phyloP scores from a whole-genome alignment of 92 coral and sea anemone genomes.

The Epizoanthus stellaris region DNA sequence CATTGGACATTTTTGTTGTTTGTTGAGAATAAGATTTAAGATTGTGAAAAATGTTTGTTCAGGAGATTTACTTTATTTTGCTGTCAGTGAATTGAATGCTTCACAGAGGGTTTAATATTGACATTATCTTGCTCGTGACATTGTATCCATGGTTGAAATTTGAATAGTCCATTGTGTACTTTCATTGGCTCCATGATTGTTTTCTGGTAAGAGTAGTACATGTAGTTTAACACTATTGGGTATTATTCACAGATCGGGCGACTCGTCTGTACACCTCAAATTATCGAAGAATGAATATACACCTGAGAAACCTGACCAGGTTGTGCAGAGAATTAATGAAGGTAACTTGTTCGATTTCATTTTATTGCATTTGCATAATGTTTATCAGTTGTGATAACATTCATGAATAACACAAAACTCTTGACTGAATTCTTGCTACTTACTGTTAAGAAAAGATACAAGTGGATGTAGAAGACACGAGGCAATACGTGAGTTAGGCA shows the following conservation, averaged over 20 bases:
- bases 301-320: conserved; percentile 76
- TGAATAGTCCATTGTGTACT: too few species aligned
- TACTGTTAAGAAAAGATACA: too few species aligned
- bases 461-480: too few species aligned
- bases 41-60: background rate
- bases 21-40: background rate
- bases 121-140: background rate
- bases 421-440: too few species aligned
- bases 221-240: too few species aligned
- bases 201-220: too few species aligned
- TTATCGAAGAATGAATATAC: conserved; percentile 75
- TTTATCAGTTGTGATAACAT: background rate
- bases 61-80: background rate
- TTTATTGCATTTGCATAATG: conserved; percentile 9
- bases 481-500: too few species aligned
- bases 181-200: too few species aligned
- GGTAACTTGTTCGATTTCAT: conserved; percentile 53
- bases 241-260: conserved; percentile 60
- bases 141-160: background rate
- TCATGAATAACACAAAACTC: background rate
- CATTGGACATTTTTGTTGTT: too few species aligned
- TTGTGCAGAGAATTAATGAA: conserved; percentile 84
- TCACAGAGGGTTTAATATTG: background rate
- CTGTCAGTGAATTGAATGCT: background rate
- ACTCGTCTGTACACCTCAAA: conserved; percentile 71